Evolutionary conservation across 2,113 vertebrate genomes (phyloP).

Genomic region (Carlito syrichta): DNA sequence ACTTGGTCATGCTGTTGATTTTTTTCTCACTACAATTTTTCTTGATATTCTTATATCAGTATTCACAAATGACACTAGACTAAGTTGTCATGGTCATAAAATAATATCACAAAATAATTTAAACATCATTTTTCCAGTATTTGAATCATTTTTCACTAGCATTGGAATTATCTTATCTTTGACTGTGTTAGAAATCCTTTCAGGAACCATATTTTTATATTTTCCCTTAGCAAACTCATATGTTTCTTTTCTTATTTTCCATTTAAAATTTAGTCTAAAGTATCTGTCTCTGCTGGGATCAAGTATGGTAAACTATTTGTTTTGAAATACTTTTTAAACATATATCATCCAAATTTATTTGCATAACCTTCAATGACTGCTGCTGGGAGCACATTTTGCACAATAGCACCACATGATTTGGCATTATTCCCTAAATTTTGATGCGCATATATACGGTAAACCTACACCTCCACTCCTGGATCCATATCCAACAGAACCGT

Average conservation of each 20-base stretch:
- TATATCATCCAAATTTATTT: background rate
- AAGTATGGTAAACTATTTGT: too few relatives aligned
- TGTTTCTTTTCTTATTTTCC: background rate
- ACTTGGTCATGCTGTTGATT: background rate
- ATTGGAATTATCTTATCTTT: background rate
- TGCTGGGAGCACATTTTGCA: background rate
- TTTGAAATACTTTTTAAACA: too few relatives aligned
- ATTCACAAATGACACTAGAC: background rate
- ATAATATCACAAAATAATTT: background rate
- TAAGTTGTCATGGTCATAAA: background rate
- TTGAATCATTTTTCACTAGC: background rate
- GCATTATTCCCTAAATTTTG: background rate
- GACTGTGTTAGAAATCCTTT: background rate
- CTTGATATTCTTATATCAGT: background rate
- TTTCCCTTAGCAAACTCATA: background rate
- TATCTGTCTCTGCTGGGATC: background rate
- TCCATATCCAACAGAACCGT: background rate
- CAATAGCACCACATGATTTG: background rate
- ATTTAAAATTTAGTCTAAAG: background rate
- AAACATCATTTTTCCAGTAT: background rate
- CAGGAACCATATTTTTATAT: background rate
- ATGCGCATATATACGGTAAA: background rate
- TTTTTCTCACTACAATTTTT: background rate
- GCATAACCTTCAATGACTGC: background rate
- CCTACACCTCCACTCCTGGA: background rate